phyloP scores from a whole-genome alignment of 1,140 invertebrate species.

The Neotoxoptera formosana region DNA sequence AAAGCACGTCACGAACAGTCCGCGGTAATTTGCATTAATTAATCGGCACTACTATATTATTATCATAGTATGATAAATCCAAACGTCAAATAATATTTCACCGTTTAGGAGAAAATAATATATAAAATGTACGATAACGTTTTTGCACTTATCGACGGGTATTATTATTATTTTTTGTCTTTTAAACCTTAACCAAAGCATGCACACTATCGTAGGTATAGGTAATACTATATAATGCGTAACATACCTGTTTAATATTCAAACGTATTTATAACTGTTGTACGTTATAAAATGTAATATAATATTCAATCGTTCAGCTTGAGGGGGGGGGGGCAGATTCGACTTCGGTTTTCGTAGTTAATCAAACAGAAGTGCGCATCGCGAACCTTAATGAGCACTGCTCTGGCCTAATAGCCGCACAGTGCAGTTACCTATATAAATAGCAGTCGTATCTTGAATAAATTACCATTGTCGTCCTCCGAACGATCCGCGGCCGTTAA shows the following conservation, averaged over 20 bases:
- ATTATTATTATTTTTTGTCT: background rate
- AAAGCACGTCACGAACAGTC: background rate
- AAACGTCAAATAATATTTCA: background rate
- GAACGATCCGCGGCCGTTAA: background rate
- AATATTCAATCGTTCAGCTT: background rate
- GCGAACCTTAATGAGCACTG: background rate
- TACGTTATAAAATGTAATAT: background rate
- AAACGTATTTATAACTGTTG: no score
- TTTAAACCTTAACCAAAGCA: background rate
- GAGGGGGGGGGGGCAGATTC: background rate
- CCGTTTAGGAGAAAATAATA: background rate
- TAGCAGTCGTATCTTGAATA: background rate
- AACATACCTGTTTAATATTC: background rate
- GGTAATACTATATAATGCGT: background rate
- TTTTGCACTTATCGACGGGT: background rate
- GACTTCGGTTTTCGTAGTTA: background rate
- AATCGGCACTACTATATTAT: background rate
- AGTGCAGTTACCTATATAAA: background rate
- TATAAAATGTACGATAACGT: background rate
- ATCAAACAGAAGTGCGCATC: background rate
- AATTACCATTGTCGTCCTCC: conserved; percentile 10
- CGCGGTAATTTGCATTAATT: background rate
- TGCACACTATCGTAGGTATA: background rate
- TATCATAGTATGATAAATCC: background rate
- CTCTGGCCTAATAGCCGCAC: background rate